These are phyloP conservation scores for Loriculus beryllinus DNA, from an alignment of 2,797 vertebrate species.

Conservation along the genomic window DNA sequence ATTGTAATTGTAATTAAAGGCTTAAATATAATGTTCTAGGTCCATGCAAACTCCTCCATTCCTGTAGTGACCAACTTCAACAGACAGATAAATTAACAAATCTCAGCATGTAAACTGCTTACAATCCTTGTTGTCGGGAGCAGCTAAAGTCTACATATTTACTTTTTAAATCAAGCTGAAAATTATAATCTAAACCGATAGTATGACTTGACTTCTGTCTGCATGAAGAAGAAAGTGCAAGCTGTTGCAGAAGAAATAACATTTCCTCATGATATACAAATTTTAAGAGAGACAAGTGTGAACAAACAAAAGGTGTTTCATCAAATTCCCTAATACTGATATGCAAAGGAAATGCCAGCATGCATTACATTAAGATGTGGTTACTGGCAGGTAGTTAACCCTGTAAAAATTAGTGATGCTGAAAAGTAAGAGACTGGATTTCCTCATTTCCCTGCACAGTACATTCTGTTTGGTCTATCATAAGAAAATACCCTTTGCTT, in stretches of 20 bases:
- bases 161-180: slow-evolving; percentile 23
- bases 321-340: slow-evolving; percentile 42
- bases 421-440: neutral
- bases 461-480: slow-evolving; percentile 5
- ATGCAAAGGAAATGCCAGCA: slow-evolving; percentile 56
- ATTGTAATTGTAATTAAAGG: neutral
- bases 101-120: neutral
- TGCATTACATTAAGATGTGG: slow-evolving; percentile 52
- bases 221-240: slow-evolving; percentile 60
- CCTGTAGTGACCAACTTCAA: neutral
- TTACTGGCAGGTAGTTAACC: slow-evolving; percentile 55
- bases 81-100: neutral
- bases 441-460: neutral
- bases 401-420: neutral
- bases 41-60: neutral
- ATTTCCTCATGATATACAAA: slow-evolving; percentile 60
- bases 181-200: slow-evolving; percentile 54
- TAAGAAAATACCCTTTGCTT: neutral
- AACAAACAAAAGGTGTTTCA: slow-evolving; percentile 76
- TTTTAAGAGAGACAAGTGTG: slow-evolving; percentile 70
- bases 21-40: neutral
- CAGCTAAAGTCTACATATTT: neutral
- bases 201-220: slow-evolving; percentile 58
- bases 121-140: neutral
- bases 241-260: slow-evolving; percentile 63